Base-by-base conservation (phyloP, 1,140 invertebrate species). In the Pseudomyrmex flavicornis region DNA sequence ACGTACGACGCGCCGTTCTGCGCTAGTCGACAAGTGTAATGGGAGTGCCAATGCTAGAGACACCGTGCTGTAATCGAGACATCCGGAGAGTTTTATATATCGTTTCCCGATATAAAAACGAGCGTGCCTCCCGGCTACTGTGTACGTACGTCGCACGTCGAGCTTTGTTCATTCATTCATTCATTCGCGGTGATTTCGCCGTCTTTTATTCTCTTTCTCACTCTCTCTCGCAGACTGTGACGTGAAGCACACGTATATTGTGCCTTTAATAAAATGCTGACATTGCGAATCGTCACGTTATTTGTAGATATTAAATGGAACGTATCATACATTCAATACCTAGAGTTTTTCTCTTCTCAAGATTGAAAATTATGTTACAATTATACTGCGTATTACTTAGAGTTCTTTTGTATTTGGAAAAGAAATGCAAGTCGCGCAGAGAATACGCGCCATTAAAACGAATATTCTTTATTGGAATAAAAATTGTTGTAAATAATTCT, bases 61-160 rank as follows among this genome's bases (percentile, higher is more conserved):
- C 70, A 82, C 20, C 70, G 48, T 44, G 48, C 48, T 73, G 76
- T 80, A 80, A 75, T 82, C 79, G 79, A 75, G 79, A 82, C 48
- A 63, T 82, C 48, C 70, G 61, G 35, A 35, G 35, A 5, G 48
- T 82, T 82, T 63, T 75, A 82, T 82, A 75, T 82, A 82, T 75
- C 79, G 70, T 75, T 82, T 82, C 59, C 59, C 79, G 59, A 82
- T 82, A 82, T 82, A 82, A 70, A 75, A 82, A 75, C 61, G 35
- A 62, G 59, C 52, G 5, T 20, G 22, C 46, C 7, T 12, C 50
- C 26, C 35, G 8, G n/a, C 58, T 26, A n/a, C 52, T 22, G 1
- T 15, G 59, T 26, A 8, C 15, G 20, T 26, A 8, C 46, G 17
- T 48, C 8, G 17, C 52, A 10, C 61, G 7, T 20, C 59, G 56